Evolutionary conservation across 2,113 vertebrate genomes (phyloP).

Genomic region (Cavia porcellus): DNA sequence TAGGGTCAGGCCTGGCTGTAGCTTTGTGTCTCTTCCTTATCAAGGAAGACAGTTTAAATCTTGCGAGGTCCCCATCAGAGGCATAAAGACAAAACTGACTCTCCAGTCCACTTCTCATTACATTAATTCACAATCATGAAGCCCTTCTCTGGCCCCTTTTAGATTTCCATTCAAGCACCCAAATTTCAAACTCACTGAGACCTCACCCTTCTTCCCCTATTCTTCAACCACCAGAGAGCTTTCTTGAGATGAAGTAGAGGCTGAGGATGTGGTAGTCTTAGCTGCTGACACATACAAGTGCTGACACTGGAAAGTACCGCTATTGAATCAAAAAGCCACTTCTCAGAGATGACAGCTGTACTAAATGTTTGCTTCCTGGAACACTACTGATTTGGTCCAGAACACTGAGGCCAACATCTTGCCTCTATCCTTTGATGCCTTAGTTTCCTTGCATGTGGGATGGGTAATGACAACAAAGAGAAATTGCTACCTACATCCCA

Average conservation of each 20-base stretch:
- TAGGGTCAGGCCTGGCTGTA: background rate
- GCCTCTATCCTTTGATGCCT: background rate
- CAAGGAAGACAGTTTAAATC: background rate
- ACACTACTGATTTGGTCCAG: background rate
- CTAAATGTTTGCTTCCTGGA: constrained; percentile 33
- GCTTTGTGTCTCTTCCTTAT: background rate
- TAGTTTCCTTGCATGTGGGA: constrained; percentile 44
- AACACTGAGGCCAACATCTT: background rate
- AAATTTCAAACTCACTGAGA: background rate
- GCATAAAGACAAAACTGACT: background rate
- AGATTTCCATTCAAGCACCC: background rate
- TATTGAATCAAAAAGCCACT: constrained; percentile 64
- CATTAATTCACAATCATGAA: background rate
- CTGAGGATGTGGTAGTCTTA: background rate
- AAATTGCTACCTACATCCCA: constrained; percentile 51
- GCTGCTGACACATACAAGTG: background rate
- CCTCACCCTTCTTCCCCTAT: background rate
- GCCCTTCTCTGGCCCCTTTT: background rate
- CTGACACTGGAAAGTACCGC: background rate
- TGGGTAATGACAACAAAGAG: background rate
- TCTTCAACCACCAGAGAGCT: constrained; percentile 21
- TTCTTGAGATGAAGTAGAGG: background rate
- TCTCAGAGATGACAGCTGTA: constrained; percentile 58
- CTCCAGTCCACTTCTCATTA: background rate
- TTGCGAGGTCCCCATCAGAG: constrained; percentile 35